A percentile compares a stretch with the other conserved stretches of the same genome.
Evolutionary conservation across 2,888 invertebrate genomes (phyloP).

Genomic region (Lepidochrysops patricia): DNA sequence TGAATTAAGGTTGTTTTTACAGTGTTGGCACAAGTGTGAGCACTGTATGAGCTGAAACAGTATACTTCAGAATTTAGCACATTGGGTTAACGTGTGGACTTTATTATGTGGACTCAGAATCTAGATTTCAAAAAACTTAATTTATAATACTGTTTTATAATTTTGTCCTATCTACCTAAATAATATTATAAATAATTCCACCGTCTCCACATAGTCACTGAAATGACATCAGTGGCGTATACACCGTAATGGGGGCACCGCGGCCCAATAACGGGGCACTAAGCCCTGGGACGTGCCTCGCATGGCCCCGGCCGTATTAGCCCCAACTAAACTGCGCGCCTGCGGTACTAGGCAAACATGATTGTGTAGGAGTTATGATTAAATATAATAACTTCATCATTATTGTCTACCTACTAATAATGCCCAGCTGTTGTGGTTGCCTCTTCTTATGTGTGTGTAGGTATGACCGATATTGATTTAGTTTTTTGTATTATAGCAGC

Average conservation of each 20-base stretch:
- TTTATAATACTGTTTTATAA: neutral
- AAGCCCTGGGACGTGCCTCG: constrained; percentile 9
- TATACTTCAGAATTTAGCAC: neutral
- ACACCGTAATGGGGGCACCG: neutral
- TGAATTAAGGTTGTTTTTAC: neutral
- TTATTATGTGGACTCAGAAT: neutral
- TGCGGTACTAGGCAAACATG: neutral
- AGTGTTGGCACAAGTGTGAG: neutral
- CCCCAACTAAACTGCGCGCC: neutral
- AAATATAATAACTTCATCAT: no score
- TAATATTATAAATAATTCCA: no score
- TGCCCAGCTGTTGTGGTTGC: no score
- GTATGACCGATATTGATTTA: no score
- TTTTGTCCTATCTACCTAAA: neutral
- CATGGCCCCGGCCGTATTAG: neutral
- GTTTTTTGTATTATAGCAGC: no score
- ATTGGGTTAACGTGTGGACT: neutral
- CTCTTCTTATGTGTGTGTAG: no score
- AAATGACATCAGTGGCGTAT: neutral
- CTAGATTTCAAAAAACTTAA: neutral
- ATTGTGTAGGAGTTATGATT: neutral
- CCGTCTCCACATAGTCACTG: no score
- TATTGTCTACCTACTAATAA: no score
- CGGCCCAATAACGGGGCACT: constrained; percentile 2
- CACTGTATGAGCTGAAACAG: neutral